Conservation (phyloP, 2,888 invertebrate species). For the Temnothorax rugatulus region DNA sequence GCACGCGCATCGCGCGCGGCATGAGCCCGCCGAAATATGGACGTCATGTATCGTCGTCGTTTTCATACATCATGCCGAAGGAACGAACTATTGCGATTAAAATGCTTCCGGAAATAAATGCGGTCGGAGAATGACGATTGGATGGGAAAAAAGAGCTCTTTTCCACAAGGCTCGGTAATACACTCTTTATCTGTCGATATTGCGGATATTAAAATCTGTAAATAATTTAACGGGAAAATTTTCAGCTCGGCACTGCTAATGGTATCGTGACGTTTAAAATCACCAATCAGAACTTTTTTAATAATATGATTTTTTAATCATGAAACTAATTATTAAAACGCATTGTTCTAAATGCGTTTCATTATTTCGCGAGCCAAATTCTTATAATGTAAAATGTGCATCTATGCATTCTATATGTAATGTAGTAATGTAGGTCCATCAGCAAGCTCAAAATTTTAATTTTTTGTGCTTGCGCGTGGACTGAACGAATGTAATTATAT, state of each 20-base stretch:
- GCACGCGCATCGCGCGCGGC: background rate
- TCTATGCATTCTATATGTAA: background rate
- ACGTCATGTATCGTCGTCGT: constrained; percentile 67
- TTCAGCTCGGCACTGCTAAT: background rate
- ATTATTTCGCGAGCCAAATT: background rate
- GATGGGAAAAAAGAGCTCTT: background rate
- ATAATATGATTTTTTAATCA: background rate
- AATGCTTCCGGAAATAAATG: constrained; percentile 42
- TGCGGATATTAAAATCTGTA: background rate
- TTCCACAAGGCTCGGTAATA: background rate
- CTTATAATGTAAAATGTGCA: constrained; percentile 3
- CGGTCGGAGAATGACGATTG: background rate
- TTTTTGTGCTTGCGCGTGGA: background rate
- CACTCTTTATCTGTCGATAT: background rate
- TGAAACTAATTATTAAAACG: background rate
- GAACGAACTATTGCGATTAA: constrained; percentile 58
- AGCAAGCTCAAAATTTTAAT: constrained; percentile 19
- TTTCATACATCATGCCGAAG: constrained; percentile 68
- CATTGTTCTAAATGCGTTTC: background rate
- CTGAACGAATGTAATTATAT: background rate
- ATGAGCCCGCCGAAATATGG: constrained; percentile 66
- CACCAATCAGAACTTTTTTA: background rate
- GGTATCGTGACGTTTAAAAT: constrained; percentile 12
- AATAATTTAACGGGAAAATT: background rate
- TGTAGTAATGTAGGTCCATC: constrained; percentile 12